Percentiles rank a stretch among this genome's conserved stretches.
These are phyloP conservation scores for Montifringilla adamsi DNA, from an alignment of 2,113 vertebrate species.

Conservation along the genomic window DNA sequence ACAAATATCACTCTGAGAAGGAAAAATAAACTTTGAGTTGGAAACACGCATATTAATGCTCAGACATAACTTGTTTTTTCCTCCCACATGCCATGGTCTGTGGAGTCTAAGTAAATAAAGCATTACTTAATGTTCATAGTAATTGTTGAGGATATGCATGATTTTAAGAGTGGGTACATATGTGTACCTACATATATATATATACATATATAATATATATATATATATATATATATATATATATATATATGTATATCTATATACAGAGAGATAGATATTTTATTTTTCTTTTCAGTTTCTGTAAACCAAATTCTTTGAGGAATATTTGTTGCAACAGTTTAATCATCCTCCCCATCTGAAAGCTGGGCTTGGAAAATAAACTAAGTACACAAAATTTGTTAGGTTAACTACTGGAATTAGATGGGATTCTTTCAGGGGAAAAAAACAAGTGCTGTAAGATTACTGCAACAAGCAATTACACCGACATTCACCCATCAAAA, in stretches of 20 bases:
- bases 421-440: background rate
- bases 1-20: background rate
- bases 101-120: background rate
- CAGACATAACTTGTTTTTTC: background rate
- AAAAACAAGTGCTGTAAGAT: background rate
- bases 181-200: background rate
- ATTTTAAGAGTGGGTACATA: background rate
- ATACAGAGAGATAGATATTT: background rate
- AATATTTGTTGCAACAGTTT: background rate
- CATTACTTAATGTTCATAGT: background rate
- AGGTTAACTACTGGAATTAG: background rate
- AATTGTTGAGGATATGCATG: background rate
- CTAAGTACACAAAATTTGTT: background rate
- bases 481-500: background rate
- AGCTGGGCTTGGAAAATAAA: background rate
- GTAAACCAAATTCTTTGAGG: background rate
- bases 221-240: too few relatives aligned
- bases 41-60: background rate
- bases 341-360: background rate
- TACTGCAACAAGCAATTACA: background rate
- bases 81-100: background rate
- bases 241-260: fast-evolving
- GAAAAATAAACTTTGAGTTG: background rate
- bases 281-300: background rate
- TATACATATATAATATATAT: fast-evolving